A percentile compares a stretch with the other conserved stretches of the same genome.
phyloP scores from a whole-genome alignment of 2,113 vertebrate genomes.

The Himantopus leucocephalus region DNA sequence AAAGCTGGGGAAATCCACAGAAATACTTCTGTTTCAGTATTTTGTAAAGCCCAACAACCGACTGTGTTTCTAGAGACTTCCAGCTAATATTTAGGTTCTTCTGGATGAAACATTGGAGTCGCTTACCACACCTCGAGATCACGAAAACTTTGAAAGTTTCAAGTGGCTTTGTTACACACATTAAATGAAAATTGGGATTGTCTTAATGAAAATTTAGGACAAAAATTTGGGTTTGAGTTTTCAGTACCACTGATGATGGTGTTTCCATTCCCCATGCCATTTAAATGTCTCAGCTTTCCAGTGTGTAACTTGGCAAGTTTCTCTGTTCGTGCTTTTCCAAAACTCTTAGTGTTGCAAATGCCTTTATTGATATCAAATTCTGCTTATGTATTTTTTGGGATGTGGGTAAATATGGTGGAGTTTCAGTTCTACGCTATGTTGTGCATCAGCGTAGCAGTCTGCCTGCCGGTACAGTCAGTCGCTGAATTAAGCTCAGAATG shows the following conservation, averaged over 20 bases:
- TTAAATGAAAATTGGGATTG: not conserved
- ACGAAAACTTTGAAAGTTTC: not conserved
- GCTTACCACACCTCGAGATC: not conserved
- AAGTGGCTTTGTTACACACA: not conserved
- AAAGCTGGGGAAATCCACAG: not conserved
- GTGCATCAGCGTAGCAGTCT: not conserved
- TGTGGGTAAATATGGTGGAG: not conserved
- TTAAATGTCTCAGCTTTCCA: not conserved
- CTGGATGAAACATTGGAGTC: not conserved
- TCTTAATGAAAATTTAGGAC: not conserved
- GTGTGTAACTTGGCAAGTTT: not conserved
- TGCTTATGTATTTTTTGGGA: not conserved
- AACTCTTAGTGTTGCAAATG: not conserved
- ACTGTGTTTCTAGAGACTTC: not conserved
- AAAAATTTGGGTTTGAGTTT: not conserved
- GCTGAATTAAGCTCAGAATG: not conserved
- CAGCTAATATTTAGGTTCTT: not conserved
- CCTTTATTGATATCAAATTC: not conserved
- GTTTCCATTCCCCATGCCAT: not conserved
- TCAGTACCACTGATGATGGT: not conserved
- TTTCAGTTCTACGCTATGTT: fast-evolving
- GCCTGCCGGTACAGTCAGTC: no score
- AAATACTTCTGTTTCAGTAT: not conserved
- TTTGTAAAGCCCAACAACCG: not conserved
- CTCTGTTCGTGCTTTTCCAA: not conserved